Evolutionary conservation across 2,888 invertebrate genomes (phyloP).

Genomic region (Gortyna flavago): DNA sequence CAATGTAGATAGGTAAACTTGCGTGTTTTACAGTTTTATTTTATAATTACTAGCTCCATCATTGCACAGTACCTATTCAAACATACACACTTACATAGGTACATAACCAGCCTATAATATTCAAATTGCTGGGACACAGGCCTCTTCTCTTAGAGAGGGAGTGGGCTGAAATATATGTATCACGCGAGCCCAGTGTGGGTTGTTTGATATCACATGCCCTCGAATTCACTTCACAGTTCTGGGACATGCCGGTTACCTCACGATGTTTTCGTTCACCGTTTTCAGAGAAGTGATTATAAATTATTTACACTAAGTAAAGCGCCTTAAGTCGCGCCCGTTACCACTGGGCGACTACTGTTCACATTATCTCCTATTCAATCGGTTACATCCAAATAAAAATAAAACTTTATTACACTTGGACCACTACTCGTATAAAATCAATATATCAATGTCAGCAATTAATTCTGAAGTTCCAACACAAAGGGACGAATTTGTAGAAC

Average conservation of each 20-base stretch:
- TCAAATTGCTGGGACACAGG: neutral
- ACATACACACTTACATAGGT: neutral
- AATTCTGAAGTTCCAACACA: conserved; percentile 22
- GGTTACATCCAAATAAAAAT: conserved; percentile 2
- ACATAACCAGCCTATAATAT: neutral
- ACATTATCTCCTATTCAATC: conserved; percentile 12
- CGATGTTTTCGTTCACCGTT: neutral
- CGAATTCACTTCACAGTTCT: neutral
- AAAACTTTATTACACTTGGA: conserved; percentile 2
- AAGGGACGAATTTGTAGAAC: conserved; percentile 34
- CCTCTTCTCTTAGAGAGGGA: too few species aligned
- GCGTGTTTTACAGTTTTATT: conserved; percentile 20
- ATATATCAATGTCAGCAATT: conserved; percentile 38
- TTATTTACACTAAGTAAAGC: neutral
- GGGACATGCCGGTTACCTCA: neutral
- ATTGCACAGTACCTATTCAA: neutral
- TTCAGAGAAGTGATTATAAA: neutral
- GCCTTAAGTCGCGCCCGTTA: too few species aligned
- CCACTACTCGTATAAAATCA: conserved; percentile 14
- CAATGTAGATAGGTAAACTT: conserved; percentile 10
- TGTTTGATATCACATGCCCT: neutral
- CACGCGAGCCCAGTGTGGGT: neutral
- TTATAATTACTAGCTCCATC: conserved; percentile 19
- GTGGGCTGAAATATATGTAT: neutral
- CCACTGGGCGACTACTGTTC: neutral